A percentile compares a stretch with the other conserved stretches of the same genome.
Evolutionary conservation across 2,797 vertebrate species (phyloP).

Genomic region (Phataginus tricuspis): DNA sequence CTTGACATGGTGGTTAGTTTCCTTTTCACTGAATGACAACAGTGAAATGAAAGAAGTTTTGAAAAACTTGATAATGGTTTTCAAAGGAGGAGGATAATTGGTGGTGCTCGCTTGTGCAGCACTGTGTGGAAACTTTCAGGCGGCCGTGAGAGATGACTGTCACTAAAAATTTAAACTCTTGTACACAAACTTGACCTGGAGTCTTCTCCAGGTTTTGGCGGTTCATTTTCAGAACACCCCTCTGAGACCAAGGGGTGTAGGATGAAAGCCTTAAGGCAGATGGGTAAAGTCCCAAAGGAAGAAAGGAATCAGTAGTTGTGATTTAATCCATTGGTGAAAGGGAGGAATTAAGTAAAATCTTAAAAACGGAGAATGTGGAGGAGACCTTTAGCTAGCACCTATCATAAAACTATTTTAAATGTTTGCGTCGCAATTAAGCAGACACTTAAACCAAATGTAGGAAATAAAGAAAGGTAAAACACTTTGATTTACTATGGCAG

Average conservation of each 20-base stretch:
- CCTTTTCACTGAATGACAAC: conserved; percentile 99
- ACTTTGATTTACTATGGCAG: conserved; percentile 68
- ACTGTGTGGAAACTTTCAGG: conserved; percentile 98
- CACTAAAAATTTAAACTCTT: conserved; percentile 97
- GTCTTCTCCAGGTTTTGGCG: conserved; percentile 91
- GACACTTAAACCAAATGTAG: conserved; percentile 22
- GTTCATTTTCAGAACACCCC: conserved; percentile 92
- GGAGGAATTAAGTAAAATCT: conserved; percentile 89
- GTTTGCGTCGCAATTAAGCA: conserved; percentile 55
- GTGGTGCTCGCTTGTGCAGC: conserved; percentile 94
- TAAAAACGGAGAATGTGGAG: conserved; percentile 87
- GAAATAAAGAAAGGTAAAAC: conserved; percentile 59
- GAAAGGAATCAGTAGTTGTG: conserved; percentile 88
- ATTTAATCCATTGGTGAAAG: conserved; percentile 90
- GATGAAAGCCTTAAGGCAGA: conserved; percentile 90
- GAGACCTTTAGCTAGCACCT: conserved; percentile 83
- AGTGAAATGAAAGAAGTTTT: conserved; percentile 99
- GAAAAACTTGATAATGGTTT: conserved; percentile 99
- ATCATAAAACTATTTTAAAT: conserved; percentile 81
- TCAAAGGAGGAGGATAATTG: conserved; percentile 99
- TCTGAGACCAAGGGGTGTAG: conserved; percentile 87
- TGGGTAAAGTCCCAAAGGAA: conserved; percentile 88
- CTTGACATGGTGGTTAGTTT: conserved; percentile 99
- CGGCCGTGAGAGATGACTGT: conserved; percentile 90
- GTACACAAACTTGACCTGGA: conserved; percentile 99